Base-by-base conservation (phyloP, 2,797 vertebrate species). In the Lophotriccus pileatus region DNA sequence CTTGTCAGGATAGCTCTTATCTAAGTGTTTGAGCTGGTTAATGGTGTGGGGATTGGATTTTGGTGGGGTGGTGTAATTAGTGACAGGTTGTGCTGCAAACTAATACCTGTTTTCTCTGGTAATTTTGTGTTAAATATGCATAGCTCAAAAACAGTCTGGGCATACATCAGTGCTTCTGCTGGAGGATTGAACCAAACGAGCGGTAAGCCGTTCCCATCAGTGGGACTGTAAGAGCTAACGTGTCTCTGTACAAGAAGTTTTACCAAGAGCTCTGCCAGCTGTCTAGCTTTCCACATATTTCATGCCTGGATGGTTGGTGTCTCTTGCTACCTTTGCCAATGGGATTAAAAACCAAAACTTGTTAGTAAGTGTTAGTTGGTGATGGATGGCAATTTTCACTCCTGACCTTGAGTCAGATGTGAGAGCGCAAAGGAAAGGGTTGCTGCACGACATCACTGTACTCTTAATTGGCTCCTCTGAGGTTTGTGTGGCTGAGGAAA, bases 401-500 rank as follows among this genome's bases (percentile, higher is more conserved):
- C 49, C n/a, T 7, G 25, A 75, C 67, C 49, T 58, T 85, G 56
- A 43, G 37, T 89, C 60, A 19, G 16, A 2, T 49, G 19, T 68
- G 28, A 2, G 9, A 52, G 27, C 36, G 37, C 39, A 77, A 52
- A 68, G 70, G 37, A 68, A 75, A 72, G 7, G 10, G 7, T 24
- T 86, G 76, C 50, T 76, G 56, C 39, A 85, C 43, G 53, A 20
- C 67, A 90, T 80, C 62, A 37, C 75, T 56, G n/a, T 68, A 22
- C n/a, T 46, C 59, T 43, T 91, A 91, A 93, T 90, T 77, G 87
- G 59, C 80, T 86, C 83, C 66, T 91, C 55, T 94, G 91, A 60
- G 39, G 47, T 81, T 84, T 84, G 20, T 44, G 16, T 60, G 79
- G 81, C 67, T 87, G 44, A 73, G 50, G 52, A 76, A 28, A 62